These are phyloP conservation scores for Cisticola juncidis DNA, from an alignment of 2,113 vertebrate genomes.

Conservation along the genomic window DNA sequence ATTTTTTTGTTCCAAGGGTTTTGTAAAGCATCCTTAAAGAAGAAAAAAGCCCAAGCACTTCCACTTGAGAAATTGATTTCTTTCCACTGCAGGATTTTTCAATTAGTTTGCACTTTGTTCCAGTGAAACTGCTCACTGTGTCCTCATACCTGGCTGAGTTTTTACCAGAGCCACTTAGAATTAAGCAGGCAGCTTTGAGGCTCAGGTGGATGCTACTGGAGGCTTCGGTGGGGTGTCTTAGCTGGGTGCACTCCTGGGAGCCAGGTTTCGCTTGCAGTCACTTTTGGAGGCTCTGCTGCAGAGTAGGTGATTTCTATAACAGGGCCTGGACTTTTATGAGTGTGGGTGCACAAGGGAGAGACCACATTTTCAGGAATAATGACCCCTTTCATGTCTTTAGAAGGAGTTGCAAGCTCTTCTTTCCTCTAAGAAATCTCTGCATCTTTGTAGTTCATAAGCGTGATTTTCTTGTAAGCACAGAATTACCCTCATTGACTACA, in stretches of 20 bases:
- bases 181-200: not conserved
- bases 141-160: not conserved
- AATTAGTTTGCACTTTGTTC: not conserved
- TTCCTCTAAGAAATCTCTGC: not conserved
- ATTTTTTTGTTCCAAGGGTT: not conserved
- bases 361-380: not conserved
- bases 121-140: not conserved
- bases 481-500: conserved; percentile 26
- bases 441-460: not conserved
- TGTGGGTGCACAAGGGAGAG: not conserved
- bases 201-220: not conserved
- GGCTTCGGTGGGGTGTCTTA: not conserved
- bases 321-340: not conserved
- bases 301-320: not conserved
- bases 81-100: not conserved
- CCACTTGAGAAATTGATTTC: not conserved
- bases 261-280: not conserved
- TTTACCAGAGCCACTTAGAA: not conserved
- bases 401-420: not conserved
- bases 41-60: not conserved
- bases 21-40: not conserved
- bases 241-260: rapidly evolving
- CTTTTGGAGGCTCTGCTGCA: not conserved
- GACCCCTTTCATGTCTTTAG: not conserved
- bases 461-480: conserved; percentile 34